Conservation (phyloP, 2,113 vertebrate species). For the Ceratotherium simum region DNA sequence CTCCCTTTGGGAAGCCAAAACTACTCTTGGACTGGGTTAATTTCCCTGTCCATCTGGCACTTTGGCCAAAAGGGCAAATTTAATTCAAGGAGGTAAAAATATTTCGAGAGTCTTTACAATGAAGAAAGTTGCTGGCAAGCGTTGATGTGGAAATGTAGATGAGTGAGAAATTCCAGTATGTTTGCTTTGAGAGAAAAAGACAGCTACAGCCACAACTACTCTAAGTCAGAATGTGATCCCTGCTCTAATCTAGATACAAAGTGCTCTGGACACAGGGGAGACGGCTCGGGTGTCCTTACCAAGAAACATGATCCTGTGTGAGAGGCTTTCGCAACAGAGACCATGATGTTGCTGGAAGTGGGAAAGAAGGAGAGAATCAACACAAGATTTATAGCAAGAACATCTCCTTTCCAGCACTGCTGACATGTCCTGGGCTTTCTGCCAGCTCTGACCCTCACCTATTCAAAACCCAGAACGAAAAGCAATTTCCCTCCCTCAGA, state of each 20-base stretch:
- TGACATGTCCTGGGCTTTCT: neutral
- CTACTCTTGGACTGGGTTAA: neutral
- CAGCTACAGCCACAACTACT: neutral
- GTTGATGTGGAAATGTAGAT: rapidly evolving
- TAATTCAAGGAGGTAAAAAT: neutral
- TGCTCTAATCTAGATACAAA: rapidly evolving
- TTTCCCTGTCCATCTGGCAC: neutral
- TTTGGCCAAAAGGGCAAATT: neutral
- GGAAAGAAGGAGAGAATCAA: neutral
- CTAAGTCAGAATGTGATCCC: too few relatives aligned
- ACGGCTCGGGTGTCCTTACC: rapidly evolving
- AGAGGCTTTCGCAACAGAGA: neutral
- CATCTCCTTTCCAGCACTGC: neutral
- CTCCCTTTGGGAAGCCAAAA: neutral
- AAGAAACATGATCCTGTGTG: neutral
- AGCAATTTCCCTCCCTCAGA: neutral
- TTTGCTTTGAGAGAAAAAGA: neutral
- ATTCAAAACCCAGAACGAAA: neutral
- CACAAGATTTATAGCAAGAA: neutral
- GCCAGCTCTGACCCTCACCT: neutral
- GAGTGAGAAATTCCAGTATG: neutral
- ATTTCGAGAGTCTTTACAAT: neutral
- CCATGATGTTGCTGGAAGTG: rapidly evolving
- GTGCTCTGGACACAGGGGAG: too few relatives aligned
- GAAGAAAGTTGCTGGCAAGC: neutral